phyloP scores from a whole-genome alignment of 1,140 invertebrate genomes.

The Wasmannia auropunctata region DNA sequence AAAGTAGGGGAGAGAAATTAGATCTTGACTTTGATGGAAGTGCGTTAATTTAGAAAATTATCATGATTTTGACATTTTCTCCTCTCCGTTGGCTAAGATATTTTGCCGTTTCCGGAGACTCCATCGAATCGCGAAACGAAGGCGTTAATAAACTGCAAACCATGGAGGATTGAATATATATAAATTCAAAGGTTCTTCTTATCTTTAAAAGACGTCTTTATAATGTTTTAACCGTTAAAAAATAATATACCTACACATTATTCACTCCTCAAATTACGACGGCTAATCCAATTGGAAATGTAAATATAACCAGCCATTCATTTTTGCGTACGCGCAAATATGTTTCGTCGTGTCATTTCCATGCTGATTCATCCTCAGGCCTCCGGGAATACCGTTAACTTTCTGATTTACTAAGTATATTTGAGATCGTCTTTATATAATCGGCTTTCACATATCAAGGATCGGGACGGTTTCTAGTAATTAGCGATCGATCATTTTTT shows the following conservation, averaged over 20 bases:
- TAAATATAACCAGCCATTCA: constrained; percentile 29
- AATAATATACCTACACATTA: neutral
- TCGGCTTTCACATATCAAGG: constrained; percentile 53
- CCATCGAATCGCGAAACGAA: neutral
- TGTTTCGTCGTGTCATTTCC: constrained; percentile 32
- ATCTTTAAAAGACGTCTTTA: neutral
- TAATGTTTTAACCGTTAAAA: neutral
- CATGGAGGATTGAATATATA: neutral
- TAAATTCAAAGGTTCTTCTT: neutral
- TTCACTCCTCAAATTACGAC: neutral
- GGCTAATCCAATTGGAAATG: constrained; percentile 37
- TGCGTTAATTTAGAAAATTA: neutral
- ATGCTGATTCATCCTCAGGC: constrained; percentile 29
- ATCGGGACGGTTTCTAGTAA: constrained; percentile 57
- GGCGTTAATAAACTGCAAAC: neutral
- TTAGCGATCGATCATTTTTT: constrained; percentile 66
- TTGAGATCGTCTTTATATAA: constrained; percentile 51
- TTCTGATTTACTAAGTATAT: constrained; percentile 38
- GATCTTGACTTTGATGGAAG: neutral
- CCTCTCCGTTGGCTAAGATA: neutral
- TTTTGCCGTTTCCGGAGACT: too few relatives aligned
- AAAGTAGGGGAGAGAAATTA: neutral
- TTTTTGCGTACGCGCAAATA: constrained; percentile 24
- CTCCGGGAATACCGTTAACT: constrained; percentile 28
- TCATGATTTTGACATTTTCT: neutral